Percentiles rank a stretch among this genome's conserved stretches.
Conservation (phyloP, 2,113 vertebrate species). For the Eurystomus gularis region DNA sequence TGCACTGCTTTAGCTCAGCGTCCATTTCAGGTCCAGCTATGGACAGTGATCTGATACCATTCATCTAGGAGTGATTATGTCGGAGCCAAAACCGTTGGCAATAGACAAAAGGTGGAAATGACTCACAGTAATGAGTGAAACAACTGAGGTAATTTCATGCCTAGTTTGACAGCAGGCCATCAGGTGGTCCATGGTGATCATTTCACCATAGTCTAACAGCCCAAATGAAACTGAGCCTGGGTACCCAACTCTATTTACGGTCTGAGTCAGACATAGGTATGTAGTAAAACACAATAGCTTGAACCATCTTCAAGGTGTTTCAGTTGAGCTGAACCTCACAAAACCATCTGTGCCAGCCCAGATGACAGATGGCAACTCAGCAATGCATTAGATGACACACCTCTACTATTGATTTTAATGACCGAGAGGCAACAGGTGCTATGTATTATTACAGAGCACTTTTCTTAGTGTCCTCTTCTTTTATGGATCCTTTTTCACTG, state of each 20-base stretch:
- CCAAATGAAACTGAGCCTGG: not conserved
- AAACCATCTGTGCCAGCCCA: not conserved
- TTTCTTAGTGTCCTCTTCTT: not conserved
- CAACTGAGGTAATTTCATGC: not conserved
- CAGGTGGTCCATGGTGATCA: not conserved
- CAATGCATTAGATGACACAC: not conserved
- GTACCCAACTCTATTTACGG: not conserved
- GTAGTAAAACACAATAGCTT: not conserved
- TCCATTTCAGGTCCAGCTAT: not conserved
- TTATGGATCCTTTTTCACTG: not conserved
- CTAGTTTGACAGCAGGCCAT: not conserved
- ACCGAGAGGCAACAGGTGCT: fast-evolving
- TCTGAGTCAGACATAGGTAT: not conserved
- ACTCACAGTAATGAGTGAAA: not conserved
- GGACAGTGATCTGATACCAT: too few species aligned
- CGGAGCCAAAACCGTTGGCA: not conserved
- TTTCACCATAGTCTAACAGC: too few species aligned
- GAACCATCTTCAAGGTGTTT: not conserved
- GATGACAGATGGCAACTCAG: not conserved
- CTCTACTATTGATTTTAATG: not conserved
- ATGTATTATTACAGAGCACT: not conserved
- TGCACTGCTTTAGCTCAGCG: not conserved
- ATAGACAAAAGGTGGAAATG: not conserved
- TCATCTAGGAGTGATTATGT: not conserved
- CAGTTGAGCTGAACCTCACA: not conserved